These are phyloP conservation scores for Drosophila littoralis DNA, from an alignment of 1,140 invertebrate species.

Conservation along the genomic window DNA sequence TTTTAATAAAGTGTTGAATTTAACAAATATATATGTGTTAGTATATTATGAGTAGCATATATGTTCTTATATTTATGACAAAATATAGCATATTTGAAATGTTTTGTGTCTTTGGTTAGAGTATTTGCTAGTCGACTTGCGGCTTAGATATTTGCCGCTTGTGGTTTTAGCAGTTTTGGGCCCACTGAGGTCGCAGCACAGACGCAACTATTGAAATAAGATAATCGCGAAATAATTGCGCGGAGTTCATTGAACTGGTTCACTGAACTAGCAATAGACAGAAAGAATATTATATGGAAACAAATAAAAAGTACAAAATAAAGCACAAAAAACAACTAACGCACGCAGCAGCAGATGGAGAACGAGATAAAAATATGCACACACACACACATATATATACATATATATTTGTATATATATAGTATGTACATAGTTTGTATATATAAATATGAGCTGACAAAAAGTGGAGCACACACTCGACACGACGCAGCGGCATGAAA, in stretches of 20 bases:
- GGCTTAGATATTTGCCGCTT: background rate
- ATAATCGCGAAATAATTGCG: constrained; percentile 76
- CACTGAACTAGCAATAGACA: constrained; percentile 22
- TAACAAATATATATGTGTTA: no score
- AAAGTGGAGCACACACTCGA: constrained; percentile 20
- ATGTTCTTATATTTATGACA: no score
- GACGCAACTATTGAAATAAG: constrained; percentile 30
- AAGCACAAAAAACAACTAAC: constrained; percentile 19
- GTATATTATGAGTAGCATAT: no score
- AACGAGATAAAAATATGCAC: constrained; percentile 3
- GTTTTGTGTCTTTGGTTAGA: background rate
- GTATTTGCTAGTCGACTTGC: constrained; percentile 14
- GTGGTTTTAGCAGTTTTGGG: constrained; percentile 6
- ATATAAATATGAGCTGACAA: background rate
- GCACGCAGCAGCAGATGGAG: constrained; percentile 1
- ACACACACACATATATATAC: background rate
- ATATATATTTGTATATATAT: background rate
- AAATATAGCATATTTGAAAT: no score
- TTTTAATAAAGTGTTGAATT: no score
- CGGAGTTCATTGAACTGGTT: constrained; percentile 58
- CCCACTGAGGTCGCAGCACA: constrained; percentile 20
- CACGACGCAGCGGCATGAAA: background rate
- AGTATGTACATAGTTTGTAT: background rate
- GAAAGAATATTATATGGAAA: constrained; percentile 27
- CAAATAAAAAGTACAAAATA: constrained; percentile 32